These are phyloP conservation scores for Pedetes capensis DNA, from an alignment of 2,113 vertebrate genomes.

Conservation along the genomic window DNA sequence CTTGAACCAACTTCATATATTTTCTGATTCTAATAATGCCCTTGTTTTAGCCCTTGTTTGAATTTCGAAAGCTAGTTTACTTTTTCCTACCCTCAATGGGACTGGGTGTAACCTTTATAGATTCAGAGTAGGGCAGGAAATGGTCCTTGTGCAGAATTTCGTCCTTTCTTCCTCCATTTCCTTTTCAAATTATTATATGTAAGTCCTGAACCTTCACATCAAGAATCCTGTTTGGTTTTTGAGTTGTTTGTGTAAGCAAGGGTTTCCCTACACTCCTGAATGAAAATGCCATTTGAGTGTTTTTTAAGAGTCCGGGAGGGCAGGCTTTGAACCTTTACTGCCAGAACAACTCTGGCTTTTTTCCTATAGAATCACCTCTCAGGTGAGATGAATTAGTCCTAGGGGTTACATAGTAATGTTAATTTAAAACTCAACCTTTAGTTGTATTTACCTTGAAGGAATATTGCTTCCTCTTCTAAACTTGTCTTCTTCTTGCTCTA, in stretches of 20 bases:
- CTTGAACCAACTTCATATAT: conserved; percentile 43
- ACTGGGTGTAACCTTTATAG: conserved; percentile 55
- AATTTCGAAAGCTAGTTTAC: conserved; percentile 69
- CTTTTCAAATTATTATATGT: background rate
- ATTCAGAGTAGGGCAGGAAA: conserved; percentile 38
- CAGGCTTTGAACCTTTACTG: conserved; percentile 39
- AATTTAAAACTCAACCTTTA: conserved; percentile 9
- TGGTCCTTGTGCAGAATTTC: conserved; percentile 57
- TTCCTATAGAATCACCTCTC: conserved; percentile 14
- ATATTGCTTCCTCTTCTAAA: conserved; percentile 14
- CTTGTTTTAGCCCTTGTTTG: conserved; percentile 76
- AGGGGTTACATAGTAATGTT: background rate
- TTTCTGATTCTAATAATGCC: conserved; percentile 70
- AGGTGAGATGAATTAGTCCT: background rate
- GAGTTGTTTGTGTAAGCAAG: conserved; percentile 44
- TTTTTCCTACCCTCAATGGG: background rate
- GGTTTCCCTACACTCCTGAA: background rate
- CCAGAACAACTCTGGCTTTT: conserved; percentile 15
- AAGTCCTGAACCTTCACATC: conserved; percentile 61
- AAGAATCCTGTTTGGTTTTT: conserved; percentile 69
- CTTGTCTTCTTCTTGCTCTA: conserved; percentile 71
- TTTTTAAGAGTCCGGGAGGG: conserved; percentile 64
- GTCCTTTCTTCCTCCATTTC: background rate
- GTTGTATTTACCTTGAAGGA: conserved; percentile 33
- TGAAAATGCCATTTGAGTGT: conserved; percentile 11